Base-by-base conservation (phyloP, 1,140 invertebrate species). In the Saccostrea glomerata region DNA sequence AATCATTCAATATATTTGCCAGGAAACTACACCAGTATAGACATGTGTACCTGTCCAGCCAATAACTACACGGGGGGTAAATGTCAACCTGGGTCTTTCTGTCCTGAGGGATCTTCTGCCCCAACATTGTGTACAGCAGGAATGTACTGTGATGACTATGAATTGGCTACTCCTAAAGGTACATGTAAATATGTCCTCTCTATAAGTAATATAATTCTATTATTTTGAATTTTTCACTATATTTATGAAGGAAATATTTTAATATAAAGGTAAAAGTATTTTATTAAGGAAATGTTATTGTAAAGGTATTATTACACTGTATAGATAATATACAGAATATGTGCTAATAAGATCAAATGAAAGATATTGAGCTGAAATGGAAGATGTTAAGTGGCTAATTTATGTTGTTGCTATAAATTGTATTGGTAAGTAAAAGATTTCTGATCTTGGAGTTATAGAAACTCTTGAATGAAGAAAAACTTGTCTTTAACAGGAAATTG, bases 21-120 rank as follows among this genome's bases (percentile, higher is more conserved):
- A 94, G 93, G 93, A 36, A 94, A 94, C 86, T 94, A 90, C 88
- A 93, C 90, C n/a, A 87, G 30, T 54, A 91, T 93, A 56, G 93
- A 94, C 86, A 86, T 93, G 82, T 94, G 94, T 89, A 90, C 92
- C 9, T 94, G 94, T 86, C 91, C 92, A 36, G 92, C 89, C 12
- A 89, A 89, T 84, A 93, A 94, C 88, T 93, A 90, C 89, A 94
- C 94, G 11, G 94, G 94, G 40, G 94, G 94, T 1, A 89, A 89
- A 85, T 94, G 94, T 89, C 92, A 93, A 87, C 94, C 94, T 17
- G 94, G 94, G 9, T 90, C 90, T 9, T 94, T 94, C 89, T 94
- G 94, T 84, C 94, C 94, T 0, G 84, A 84, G 30, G 93, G 92
- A 0, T 94, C 94, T 5, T 82, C 91, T 13, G 92, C 93, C 3